phyloP scores from a whole-genome alignment of 1,140 invertebrate species.

The Meloidogyne exigua region DNA sequence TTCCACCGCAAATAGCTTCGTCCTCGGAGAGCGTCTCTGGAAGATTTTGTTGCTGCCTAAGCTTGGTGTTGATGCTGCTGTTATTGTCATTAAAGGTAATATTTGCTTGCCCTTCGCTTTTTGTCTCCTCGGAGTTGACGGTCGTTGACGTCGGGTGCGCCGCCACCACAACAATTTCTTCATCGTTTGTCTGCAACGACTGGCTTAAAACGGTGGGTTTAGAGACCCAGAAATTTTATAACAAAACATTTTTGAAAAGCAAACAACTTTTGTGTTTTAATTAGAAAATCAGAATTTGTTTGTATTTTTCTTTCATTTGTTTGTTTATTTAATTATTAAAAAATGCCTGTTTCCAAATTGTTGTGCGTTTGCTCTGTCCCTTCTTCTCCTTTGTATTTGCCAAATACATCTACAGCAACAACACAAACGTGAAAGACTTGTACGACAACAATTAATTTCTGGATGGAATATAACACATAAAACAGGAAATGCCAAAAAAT shows the following conservation, averaged over 20 bases:
- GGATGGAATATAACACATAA: slow-evolving; percentile 46
- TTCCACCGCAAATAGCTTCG: neutral
- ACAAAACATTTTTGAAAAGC: neutral
- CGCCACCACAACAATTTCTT: neutral
- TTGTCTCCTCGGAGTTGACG: neutral
- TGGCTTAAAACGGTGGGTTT: slow-evolving; percentile 15
- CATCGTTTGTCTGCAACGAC: slow-evolving; percentile 19
- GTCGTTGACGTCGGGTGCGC: neutral
- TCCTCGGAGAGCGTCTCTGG: slow-evolving; percentile 5
- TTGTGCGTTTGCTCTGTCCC: slow-evolving; percentile 10
- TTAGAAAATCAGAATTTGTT: neutral
- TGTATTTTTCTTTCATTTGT: neutral
- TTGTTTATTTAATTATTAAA: neutral
- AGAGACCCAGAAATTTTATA: neutral
- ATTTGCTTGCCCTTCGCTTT: neutral
- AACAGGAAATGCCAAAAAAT: slow-evolving; percentile 44
- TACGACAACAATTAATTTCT: slow-evolving; percentile 38
- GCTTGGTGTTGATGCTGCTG: neutral
- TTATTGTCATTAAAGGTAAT: slow-evolving; percentile 8
- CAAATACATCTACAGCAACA: neutral
- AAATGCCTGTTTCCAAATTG: neutral
- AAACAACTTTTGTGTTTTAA: neutral
- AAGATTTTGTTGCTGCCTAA: neutral
- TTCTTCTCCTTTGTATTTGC: neutral
- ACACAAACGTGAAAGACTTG: neutral